Evolutionary conservation across 2,113 vertebrate species (phyloP).

Genomic region (Thalassarche chlororhynchos): DNA sequence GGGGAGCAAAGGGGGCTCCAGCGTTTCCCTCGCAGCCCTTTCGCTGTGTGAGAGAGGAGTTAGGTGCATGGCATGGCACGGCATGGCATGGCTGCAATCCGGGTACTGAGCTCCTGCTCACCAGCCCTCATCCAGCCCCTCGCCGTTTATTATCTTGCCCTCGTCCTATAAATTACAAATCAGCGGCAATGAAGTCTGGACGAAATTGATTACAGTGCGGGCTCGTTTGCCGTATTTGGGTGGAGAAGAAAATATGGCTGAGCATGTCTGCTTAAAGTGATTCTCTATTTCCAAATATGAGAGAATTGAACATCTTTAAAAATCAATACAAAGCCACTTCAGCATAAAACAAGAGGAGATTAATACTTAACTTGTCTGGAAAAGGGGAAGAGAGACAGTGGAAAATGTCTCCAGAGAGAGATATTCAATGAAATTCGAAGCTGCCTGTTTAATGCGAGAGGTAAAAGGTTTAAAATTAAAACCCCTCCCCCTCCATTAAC

Average conservation of each 20-base stretch:
- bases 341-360: conserved; percentile 33
- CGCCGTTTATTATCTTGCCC: neutral
- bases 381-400: neutral
- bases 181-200: neutral
- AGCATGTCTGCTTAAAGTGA: neutral
- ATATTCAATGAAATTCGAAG: conserved; percentile 21
- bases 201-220: neutral
- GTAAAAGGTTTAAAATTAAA: conserved; percentile 37
- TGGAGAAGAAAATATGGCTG: neutral
- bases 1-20: neutral
- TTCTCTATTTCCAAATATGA: conserved; percentile 35
- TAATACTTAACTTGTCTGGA: conserved; percentile 52
- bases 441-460: conserved; percentile 19
- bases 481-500: neutral
- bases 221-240: neutral
- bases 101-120: neutral
- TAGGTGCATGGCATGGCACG: neutral
- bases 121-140: neutral
- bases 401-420: neutral
- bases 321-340: conserved; percentile 57
- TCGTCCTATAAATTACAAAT: neutral
- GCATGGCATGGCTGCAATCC: fast-evolving
- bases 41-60: neutral
- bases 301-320: conserved; percentile 37
- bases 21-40: neutral